Conservation (phyloP, 2,113 vertebrate genomes). For the Melanerpes aurifrons region DNA sequence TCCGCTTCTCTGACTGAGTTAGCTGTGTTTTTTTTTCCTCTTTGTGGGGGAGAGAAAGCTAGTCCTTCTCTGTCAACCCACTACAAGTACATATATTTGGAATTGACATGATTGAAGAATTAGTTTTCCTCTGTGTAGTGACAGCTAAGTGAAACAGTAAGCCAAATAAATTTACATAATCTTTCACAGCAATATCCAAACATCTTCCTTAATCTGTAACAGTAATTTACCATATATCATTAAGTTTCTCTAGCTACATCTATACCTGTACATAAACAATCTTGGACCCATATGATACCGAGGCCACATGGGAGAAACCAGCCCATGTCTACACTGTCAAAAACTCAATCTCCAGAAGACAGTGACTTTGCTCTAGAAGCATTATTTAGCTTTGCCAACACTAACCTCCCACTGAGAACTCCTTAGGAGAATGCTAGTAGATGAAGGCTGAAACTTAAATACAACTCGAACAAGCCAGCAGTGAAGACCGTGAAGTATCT, state of each 20-base stretch:
- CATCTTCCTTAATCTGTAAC: not conserved
- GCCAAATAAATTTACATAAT: not conserved
- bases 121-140: not conserved
- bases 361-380: not conserved
- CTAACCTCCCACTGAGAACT: not conserved
- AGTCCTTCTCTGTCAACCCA: no score
- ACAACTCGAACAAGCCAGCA: not conserved
- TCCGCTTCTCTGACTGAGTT: no score
- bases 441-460: not conserved
- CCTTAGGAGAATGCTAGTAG: not conserved
- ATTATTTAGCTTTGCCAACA: not conserved
- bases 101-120: not conserved
- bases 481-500: not conserved
- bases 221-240: not conserved
- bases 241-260: not conserved
- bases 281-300: not conserved
- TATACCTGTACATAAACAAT: not conserved
- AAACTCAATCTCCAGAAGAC: not conserved
- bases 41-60: no score
- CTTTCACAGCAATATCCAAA: not conserved
- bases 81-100: not conserved
- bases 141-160: not conserved
- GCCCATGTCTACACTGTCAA: not conserved
- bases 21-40: no score
- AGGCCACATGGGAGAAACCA: not conserved